Evolutionary conservation across 2,888 invertebrate species (phyloP), one percentile per base, ranked within the genome.

Genomic region (Xestobium rufovillosum): DNA sequence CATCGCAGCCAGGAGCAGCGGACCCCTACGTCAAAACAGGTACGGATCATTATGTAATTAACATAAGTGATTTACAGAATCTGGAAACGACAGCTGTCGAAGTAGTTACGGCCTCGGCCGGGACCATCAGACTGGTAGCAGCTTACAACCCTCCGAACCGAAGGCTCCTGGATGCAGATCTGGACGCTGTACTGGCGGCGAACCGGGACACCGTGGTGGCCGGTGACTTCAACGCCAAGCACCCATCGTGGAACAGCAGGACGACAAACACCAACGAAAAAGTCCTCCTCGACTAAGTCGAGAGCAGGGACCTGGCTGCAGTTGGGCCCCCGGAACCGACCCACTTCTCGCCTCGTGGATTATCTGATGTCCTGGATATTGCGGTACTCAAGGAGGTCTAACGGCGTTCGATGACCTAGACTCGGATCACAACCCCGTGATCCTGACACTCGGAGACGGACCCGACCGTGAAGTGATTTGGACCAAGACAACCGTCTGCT

Each of bases 171-270:
- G 31, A 36, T 15, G 14, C 8, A 10, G 39, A 39, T 9, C 16
- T 38, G 12, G 15, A 15, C 9, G 3, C 14, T 11, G 6, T 40
- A 2, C 16, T 40, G 9, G 8, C 12, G 1, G 10, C 4, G 8
- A 31, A 31, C 14, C 8, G 9, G 2, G n/a, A 23, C 15, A 26
- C 35, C 1, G 19, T 40, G 8, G 16, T 32, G 3, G 40, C 40
- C 3, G 40, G 40, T n/a, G 40, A 40, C 27, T 25, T 39, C 4
- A 39, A 34, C 15, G 29, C 41, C 3, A 39, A 41, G 19, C 29
- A 41, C 10, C 14, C 28, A n/a, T n/a, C 11, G 6, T 33, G 37
- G 38, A 32, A 38, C 17, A 26, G 25, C 33, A 16, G 31, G 13
- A 27, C 2, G 3, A 14, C 11, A 10, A 40, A 30, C 27, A 13